phyloP scores from a whole-genome alignment of 2,113 vertebrate genomes.

The Eclectus roratus region DNA sequence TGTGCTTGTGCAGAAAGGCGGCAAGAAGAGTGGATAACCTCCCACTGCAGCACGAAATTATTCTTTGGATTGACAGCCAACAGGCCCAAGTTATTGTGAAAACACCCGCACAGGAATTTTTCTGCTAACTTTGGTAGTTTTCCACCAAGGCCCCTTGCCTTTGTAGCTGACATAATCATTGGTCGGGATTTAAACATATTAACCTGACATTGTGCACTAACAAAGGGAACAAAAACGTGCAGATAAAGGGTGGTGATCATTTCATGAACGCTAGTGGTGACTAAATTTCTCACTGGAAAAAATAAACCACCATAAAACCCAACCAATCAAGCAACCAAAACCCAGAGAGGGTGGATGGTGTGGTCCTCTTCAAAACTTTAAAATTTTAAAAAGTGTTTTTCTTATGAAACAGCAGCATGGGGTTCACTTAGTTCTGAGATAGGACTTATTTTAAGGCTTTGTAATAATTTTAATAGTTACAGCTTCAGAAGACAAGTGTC shows the following conservation, averaged over 20 bases:
- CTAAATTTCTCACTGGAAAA: neutral
- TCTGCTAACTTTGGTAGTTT: neutral
- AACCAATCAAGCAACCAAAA: neutral
- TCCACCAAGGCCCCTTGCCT: neutral
- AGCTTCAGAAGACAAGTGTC: neutral
- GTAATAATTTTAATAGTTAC: neutral
- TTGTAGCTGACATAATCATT: neutral
- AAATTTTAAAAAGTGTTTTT: neutral
- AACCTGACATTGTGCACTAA: neutral
- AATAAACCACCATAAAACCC: neutral
- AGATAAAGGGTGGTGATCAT: neutral
- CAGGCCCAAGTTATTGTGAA: neutral
- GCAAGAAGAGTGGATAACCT: accelerated
- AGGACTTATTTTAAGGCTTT: neutral
- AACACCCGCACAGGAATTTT: neutral
- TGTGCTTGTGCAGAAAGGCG: neutral
- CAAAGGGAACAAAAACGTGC: neutral
- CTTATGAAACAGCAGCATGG: neutral
- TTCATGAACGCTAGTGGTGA: neutral
- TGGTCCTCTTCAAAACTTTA: neutral
- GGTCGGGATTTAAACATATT: neutral
- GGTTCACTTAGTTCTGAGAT: neutral
- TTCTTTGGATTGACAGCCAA: neutral
- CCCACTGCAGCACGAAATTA: neutral
- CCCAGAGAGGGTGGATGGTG: accelerated